These are phyloP conservation scores for Anas bahamensis DNA, from an alignment of 2,797 vertebrate genomes.

Conservation along the genomic window DNA sequence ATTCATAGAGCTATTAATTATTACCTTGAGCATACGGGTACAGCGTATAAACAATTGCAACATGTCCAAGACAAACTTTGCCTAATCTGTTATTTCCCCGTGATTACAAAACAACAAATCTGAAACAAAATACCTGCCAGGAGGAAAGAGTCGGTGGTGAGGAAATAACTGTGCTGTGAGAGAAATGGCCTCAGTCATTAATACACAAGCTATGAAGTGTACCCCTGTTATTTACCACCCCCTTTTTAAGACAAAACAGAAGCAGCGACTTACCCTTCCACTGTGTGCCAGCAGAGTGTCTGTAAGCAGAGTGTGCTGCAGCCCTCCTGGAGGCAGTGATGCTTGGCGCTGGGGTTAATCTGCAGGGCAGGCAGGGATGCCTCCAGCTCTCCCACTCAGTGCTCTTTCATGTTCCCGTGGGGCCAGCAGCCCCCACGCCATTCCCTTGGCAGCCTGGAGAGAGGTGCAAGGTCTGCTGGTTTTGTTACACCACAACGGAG, in stretches of 20 bases:
- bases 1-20: conserved; percentile 1
- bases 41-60: not conserved
- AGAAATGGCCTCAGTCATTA: not conserved
- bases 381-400: conserved; percentile 29
- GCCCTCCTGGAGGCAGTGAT: not conserved
- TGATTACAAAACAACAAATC: not conserved
- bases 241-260: not conserved
- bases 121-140: not conserved
- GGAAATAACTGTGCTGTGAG: not conserved
- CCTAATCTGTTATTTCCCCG: not conserved
- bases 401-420: conserved; percentile 47
- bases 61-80: not conserved
- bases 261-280: conserved; percentile 57
- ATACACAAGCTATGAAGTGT: not conserved
- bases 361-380: conserved; percentile 18
- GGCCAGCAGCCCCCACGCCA: not conserved
- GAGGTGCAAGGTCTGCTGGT: conserved; percentile 14
- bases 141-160: not conserved
- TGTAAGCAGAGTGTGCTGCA: not conserved
- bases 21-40: not conserved
- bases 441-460: conserved; percentile 58
- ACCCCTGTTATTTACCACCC: not conserved
- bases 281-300: not conserved
- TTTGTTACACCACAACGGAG: not conserved
- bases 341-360: conserved; percentile 27